Percentiles rank a stretch among this genome's conserved stretches.
These are phyloP conservation scores for Tolypeutes matacus DNA, from an alignment of 2,797 vertebrate species.

Conservation along the genomic window DNA sequence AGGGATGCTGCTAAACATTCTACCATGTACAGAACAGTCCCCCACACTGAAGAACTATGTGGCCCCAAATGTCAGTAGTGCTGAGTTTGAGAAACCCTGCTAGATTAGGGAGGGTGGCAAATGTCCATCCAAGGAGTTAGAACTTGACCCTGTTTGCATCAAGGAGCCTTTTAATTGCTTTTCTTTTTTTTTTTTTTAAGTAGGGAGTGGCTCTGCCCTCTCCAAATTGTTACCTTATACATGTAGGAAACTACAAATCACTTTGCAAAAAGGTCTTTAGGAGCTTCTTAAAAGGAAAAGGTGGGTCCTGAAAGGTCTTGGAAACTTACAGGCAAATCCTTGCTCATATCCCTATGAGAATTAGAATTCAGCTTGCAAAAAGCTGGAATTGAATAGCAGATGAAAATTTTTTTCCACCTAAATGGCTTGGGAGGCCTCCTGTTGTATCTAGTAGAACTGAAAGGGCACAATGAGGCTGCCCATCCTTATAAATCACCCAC, in stretches of 20 bases:
- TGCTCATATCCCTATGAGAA: neutral
- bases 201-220: neutral
- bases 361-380: slow-evolving; percentile 39
- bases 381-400: neutral
- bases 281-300: neutral
- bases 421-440: slow-evolving; percentile 32
- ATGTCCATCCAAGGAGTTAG: neutral
- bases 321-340: slow-evolving; percentile 19
- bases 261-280: neutral
- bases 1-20: neutral
- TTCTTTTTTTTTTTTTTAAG: neutral
- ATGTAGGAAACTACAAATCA: neutral
- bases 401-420: slow-evolving; percentile 37
- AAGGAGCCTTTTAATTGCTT: neutral
- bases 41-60: neutral
- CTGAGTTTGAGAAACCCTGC: neutral
- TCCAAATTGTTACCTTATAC: neutral
- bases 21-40: neutral
- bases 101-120: neutral
- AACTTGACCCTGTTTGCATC: neutral
- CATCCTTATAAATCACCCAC: slow-evolving; percentile 38
- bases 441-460: neutral
- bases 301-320: neutral
- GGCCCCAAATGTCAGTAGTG: neutral
- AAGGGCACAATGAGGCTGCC: neutral